Evolutionary conservation across 2,888 invertebrate species (phyloP), one percentile per base, ranked within the genome.

Genomic region (Neocrepidodera transversa): DNA sequence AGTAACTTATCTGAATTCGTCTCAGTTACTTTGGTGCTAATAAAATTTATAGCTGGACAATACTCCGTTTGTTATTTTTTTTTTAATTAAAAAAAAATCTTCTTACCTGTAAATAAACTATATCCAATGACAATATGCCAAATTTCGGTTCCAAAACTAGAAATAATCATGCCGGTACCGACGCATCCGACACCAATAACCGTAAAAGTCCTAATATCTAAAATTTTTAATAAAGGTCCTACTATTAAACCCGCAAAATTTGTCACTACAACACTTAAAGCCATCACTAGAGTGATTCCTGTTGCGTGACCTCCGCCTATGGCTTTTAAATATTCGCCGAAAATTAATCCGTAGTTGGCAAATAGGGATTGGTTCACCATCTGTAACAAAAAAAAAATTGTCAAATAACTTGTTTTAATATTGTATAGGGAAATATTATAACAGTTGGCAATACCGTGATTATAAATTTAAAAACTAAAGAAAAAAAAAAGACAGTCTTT

Each of bases 361-460:
- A 89, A 80, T 76, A 89, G 83, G 1, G 89, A 86, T 74, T 89
- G 87, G 75, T 88, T 89, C 66, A 88, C 87, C 77, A 88, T 85
- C 77, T 77, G 64, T 40, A 68, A 62, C n/a, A 47, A 32, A 58
- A 51, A 36, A 40, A 51, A 52, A 30, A 30, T 2, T 30, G n/a
- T n/a, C n/a, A n/a, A n/a, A n/a, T n/a, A n/a, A n/a, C n/a, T n/a
- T n/a, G n/a, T n/a, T n/a, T n/a, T n/a, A n/a, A n/a, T n/a, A n/a
- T n/a, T n/a, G n/a, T n/a, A n/a, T n/a, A n/a, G n/a, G n/a, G n/a
- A n/a, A n/a, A n/a, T n/a, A n/a, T n/a, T n/a, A n/a, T n/a, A n/a
- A n/a, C n/a, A n/a, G n/a, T n/a, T n/a, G n/a, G n/a, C n/a, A n/a
- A n/a, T n/a, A n/a, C n/a, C n/a, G n/a, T n/a, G n/a, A n/a, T n/a